These are phyloP conservation scores for Suricata suricatta DNA, from an alignment of 2,113 vertebrate species.

Conservation along the genomic window DNA sequence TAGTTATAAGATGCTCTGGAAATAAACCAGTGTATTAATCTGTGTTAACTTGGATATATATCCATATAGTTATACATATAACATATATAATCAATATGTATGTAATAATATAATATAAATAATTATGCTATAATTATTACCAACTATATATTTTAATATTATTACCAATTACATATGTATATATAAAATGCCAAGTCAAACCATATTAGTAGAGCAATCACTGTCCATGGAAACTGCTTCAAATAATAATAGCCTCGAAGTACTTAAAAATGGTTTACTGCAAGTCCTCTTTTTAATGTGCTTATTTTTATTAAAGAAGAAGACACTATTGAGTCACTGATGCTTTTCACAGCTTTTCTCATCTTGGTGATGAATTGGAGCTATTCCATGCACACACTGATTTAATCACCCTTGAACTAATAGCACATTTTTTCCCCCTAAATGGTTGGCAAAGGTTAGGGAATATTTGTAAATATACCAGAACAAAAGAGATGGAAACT, in stretches of 20 bases:
- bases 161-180: no score
- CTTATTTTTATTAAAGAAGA: not conserved
- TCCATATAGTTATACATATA: not conserved
- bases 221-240: not conserved
- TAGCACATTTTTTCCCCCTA: not conserved
- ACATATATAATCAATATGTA: not conserved
- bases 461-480: not conserved
- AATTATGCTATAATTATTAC: no score
- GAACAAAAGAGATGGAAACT: not conserved
- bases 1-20: not conserved
- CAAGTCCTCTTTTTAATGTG: not conserved
- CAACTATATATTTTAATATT: no score
- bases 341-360: constrained; percentile 36
- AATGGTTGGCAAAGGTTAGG: not conserved
- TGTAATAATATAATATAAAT: no score
- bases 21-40: not conserved
- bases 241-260: not conserved
- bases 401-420: constrained; percentile 38
- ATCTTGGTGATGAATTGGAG: constrained; percentile 29
- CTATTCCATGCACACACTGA: not conserved
- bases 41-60: not conserved
- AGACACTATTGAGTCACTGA: not conserved
- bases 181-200: not conserved
- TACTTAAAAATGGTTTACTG: not conserved
- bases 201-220: not conserved